Base-by-base conservation (phyloP, 1,140 invertebrate species). In the Drosophila sp. region DNA sequence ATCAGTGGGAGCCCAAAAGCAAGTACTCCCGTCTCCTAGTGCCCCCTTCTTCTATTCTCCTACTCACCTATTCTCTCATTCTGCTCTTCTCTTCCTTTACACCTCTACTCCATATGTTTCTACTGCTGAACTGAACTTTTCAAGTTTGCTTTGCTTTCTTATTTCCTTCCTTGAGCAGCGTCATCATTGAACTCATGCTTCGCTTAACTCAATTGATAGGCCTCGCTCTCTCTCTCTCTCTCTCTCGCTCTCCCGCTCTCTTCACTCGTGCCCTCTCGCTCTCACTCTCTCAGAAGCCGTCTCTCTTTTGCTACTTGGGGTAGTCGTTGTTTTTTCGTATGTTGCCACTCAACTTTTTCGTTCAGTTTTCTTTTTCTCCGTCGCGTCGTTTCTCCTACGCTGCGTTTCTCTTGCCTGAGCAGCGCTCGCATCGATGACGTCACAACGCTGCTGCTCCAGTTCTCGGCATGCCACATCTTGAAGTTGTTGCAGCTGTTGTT, bases 291-390 rank as follows among this genome's bases (percentile, higher is more conserved):
- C 21, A 3, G 13, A 29, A 25, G 6, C 14, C 46, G 3, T 54
- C 9, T 36, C 61, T 64, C 61, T 32, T 18, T 58, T 69, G 38
- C 43, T 48, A 46, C 69, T 66, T 65, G 65, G 65, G 72, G 72
- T 64, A 70, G 27, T 70, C 43, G 45, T 73, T 54, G 50, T 40
- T 76, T 72, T 80, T 73, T 53, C 65, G 21, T 59, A 4, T 6
- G 9, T 4, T 50, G 45, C 34, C 36, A n/a, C 53, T 65, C 63
- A 58, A 70, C 53, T 66, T 76, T 76, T 89, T 87, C 82, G 82
- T 89, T 89, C 13, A 89, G 83, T 89, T 89, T 87, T 74, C 43
- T 89, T 89, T 87, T 89, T 69, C 83, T 83, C 82, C 80, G 75
- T 63, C 87, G 75, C 80, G 75, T 63, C 87, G 75, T 79, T 81